phyloP scores from a whole-genome alignment of 2,113 vertebrate species.

The Rhipidura dahli region DNA sequence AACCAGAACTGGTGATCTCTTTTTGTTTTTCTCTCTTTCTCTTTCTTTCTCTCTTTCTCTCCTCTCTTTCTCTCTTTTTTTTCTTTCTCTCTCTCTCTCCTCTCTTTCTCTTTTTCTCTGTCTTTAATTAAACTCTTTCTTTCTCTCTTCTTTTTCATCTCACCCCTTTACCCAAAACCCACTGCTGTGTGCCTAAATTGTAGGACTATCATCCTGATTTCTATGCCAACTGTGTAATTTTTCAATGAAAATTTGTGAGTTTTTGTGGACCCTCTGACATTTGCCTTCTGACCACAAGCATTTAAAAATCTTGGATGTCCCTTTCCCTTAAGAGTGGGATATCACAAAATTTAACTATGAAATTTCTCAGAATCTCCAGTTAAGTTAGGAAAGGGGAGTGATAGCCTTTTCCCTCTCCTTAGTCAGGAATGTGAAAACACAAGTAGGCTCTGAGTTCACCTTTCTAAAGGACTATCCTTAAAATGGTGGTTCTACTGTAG shows the following conservation, averaged over 20 bases:
- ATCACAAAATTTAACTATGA: neutral
- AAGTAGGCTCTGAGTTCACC: neutral
- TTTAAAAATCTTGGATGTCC: neutral
- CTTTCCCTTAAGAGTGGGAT: neutral
- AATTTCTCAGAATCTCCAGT: neutral
- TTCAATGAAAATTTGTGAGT: neutral
- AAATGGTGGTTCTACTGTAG: neutral
- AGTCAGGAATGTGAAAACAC: neutral
- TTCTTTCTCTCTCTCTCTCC: accelerated
- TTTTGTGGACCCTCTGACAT: neutral
- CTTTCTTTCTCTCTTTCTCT: neutral
- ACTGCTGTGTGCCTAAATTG: neutral
- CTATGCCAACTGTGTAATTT: neutral
- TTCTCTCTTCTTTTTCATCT: neutral
- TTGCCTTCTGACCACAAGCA: accelerated
- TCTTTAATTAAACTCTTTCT: neutral
- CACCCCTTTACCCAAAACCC: neutral
- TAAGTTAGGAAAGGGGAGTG: neutral
- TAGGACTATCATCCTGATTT: neutral
- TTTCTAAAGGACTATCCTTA: neutral
- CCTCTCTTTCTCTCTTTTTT: accelerated
- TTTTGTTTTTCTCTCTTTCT: accelerated
- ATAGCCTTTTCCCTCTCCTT: neutral
- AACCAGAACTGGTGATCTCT: neutral
- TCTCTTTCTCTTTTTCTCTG: too few relatives aligned